Percentiles rank a stretch among this genome's conserved stretches.
Evolutionary conservation across 2,113 vertebrate species (phyloP).

Genomic region (rat (Rattus norvegicus)): DNA sequence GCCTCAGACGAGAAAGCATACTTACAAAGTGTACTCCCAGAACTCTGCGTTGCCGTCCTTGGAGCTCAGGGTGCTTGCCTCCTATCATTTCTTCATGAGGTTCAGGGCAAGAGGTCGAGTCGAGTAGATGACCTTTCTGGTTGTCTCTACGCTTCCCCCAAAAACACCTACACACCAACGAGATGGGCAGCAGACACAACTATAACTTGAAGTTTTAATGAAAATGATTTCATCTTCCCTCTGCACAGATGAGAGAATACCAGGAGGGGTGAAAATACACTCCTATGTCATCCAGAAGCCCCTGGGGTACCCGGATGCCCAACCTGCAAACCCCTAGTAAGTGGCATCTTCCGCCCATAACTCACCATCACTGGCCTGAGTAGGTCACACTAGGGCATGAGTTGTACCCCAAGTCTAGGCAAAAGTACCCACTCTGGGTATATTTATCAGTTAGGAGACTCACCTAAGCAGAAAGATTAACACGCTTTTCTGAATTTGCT

Average conservation of each 20-base stretch:
- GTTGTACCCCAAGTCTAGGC: neutral
- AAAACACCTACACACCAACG: slow-evolving; percentile 70
- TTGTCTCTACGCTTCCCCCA: slow-evolving; percentile 46
- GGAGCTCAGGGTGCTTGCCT: slow-evolving; percentile 67
- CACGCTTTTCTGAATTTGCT: slow-evolving; percentile 19
- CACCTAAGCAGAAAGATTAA: slow-evolving; percentile 5
- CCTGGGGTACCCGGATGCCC: neutral
- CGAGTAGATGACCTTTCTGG: slow-evolving; percentile 34
- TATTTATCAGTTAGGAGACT: neutral
- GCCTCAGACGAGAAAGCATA: slow-evolving; percentile 52
- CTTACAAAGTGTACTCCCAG: slow-evolving; percentile 75
- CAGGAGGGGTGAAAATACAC: neutral
- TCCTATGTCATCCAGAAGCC: neutral
- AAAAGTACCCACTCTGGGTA: neutral
- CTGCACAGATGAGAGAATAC: neutral
- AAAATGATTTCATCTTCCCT: slow-evolving; percentile 5
- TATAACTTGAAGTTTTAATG: slow-evolving; percentile 11
- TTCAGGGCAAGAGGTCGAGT: slow-evolving; percentile 69
- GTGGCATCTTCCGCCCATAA: neutral
- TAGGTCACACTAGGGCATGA: neutral
- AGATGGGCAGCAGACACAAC: slow-evolving; percentile 56
- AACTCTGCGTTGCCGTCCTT: slow-evolving; percentile 61
- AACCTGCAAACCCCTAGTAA: neutral
- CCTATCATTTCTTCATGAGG: slow-evolving; percentile 79
- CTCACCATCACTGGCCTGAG: neutral